Base-by-base conservation (phyloP, 2,797 vertebrate genomes). In the Calcarius lapponicus region DNA sequence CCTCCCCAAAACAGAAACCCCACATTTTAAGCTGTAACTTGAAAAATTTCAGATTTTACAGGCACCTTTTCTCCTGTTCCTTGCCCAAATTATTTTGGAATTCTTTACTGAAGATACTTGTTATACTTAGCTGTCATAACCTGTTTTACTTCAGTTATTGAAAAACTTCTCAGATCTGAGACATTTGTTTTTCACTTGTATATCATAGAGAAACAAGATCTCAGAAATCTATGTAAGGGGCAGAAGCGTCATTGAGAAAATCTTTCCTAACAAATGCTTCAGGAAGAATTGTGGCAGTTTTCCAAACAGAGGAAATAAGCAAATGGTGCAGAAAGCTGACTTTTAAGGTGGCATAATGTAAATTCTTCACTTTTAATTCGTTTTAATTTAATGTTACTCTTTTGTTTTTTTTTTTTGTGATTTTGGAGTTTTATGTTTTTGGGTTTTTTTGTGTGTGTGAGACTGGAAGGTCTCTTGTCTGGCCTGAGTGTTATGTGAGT, bases 331-430 rank as follows among this genome's bases (percentile, higher is more conserved):
- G 72, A 78, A 86, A 76, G 11, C 19, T 78, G 42, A 21, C n/a
- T 76, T 88, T 78, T 54, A 80, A 43, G 31, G 24, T 65, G 22
- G 7, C 40, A 18, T 91, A 51, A 12, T 73, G 6, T 51, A 76
- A 73, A 17, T 62, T 10, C 48, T 76, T 78, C 26, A 58, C 17
- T 54, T 65, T 19, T 40, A 73, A 31, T 67, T 87, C 16, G n/a
- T n/a, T n/a, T n/a, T n/a, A n/a, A n/a, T n/a, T n/a, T n/a, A n/a
- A 5, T 1, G 0, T 56, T 74, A 38, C 34, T 3, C 43, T 71
- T 57, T 14, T 22, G 17, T 11, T 13, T 32, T 36, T 36, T 36
- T 36, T 36, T 15, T 24, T 66, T 17, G 13, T 47, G 34, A 31
- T 42, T 70, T 56, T 18, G 50, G 17, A 2, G 11, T 62, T 78